Percentiles rank a stretch among this genome's conserved stretches.
These are phyloP conservation scores for Ahaetulla prasina DNA, from an alignment of 2,113 vertebrate genomes.

Conservation along the genomic window DNA sequence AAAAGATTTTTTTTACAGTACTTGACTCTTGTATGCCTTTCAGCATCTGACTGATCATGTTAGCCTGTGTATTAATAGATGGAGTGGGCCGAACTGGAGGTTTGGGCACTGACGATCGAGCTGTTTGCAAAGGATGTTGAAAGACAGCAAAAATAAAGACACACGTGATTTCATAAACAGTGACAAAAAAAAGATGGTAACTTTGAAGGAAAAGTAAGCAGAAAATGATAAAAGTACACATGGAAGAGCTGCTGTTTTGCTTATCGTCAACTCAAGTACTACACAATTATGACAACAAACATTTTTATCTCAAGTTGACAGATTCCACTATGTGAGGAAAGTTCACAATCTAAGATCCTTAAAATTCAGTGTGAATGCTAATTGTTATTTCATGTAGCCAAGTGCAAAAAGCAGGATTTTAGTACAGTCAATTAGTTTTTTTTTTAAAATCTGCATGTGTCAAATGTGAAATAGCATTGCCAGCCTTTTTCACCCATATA, in stretches of 20 bases:
- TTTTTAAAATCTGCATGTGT: conserved; percentile 11
- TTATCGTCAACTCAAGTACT: conserved; percentile 11
- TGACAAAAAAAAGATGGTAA: conserved; percentile 65
- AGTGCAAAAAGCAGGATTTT: conserved; percentile 22
- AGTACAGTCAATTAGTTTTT: conserved; percentile 28
- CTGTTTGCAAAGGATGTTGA: conserved; percentile 70
- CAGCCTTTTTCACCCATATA: conserved; percentile 1
- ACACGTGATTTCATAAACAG: conserved; percentile 73
- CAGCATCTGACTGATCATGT: conserved; percentile 76
- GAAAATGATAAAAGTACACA: conserved; percentile 58
- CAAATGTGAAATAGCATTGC: conserved; percentile 36
- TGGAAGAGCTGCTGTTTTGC: conserved; percentile 55
- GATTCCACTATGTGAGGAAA: conserved; percentile 14
- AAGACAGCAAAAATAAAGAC: conserved; percentile 73
- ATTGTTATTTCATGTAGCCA: conserved; percentile 38
- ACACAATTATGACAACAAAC: conserved; percentile 54
- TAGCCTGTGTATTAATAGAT: conserved; percentile 74
- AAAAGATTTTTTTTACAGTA: conserved; percentile 72
- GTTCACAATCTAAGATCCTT: conserved; percentile 55
- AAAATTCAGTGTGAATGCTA: conserved; percentile 29
- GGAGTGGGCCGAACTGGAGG: conserved; percentile 70
- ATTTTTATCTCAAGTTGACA: conserved; percentile 44
- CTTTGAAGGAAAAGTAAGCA: conserved; percentile 69
- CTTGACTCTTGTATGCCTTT: conserved; percentile 77
- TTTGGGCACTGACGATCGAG: conserved; percentile 68